Conservation (phyloP, 2,113 vertebrate species). For the Hystrix cristata region DNA sequence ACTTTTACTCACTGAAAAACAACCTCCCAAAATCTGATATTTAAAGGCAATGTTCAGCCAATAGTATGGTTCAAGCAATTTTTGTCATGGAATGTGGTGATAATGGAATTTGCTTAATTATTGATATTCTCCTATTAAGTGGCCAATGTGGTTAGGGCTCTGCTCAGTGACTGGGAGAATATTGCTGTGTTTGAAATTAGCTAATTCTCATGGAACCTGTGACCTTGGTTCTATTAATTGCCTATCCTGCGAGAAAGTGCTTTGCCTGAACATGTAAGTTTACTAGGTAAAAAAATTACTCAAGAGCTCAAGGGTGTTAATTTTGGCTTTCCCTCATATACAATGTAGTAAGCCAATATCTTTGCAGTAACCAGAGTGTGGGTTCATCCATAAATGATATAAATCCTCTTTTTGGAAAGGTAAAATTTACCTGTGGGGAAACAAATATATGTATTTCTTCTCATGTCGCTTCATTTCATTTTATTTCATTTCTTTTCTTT, state of each 20-base stretch:
- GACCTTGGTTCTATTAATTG: conserved; percentile 38
- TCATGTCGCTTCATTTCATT: too few species aligned
- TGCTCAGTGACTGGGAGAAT: neutral
- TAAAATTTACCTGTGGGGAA: conserved; percentile 42
- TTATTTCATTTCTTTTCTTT: neutral
- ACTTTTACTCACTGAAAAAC: neutral
- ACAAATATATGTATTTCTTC: neutral
- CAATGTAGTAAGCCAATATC: neutral
- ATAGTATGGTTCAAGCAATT: neutral
- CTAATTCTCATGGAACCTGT: neutral
- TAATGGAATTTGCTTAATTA: neutral
- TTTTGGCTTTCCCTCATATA: neutral
- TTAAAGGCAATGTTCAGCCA: neutral
- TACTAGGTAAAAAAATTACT: conserved; percentile 17
- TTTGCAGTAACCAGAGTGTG: neutral
- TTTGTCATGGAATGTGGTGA: neutral
- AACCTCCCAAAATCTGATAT: neutral
- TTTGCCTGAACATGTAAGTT: conserved; percentile 19
- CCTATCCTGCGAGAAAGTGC: neutral
- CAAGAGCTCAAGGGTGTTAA: neutral
- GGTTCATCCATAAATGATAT: neutral
- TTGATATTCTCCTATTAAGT: neutral
- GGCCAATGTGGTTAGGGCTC: neutral
- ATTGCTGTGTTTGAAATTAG: conserved; percentile 11
- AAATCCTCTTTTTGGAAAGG: conserved; percentile 20